A percentile compares a stretch with the other conserved stretches of the same genome.
Evolutionary conservation across 2,113 vertebrate species (phyloP).

Genomic region (Laticauda colubrina): DNA sequence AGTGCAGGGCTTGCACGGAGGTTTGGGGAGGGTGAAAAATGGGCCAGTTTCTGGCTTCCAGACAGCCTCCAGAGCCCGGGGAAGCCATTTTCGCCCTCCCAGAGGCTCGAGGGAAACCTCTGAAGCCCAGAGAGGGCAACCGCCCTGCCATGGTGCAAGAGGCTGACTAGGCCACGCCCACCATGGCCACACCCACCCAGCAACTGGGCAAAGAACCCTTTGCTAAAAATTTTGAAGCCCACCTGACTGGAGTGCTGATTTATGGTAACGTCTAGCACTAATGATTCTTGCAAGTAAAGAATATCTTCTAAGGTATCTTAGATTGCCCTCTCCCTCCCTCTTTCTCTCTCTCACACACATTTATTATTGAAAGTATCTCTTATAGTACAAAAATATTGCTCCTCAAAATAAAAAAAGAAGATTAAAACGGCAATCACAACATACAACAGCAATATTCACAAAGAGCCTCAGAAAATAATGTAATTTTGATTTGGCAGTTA

Average conservation of each 20-base stretch:
- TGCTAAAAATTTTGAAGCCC: too few relatives aligned
- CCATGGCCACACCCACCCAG: too few relatives aligned
- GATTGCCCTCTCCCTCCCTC: background rate
- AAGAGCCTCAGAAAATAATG: background rate
- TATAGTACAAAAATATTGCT: background rate
- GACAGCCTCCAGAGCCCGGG: too few relatives aligned
- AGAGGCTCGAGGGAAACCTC: too few relatives aligned
- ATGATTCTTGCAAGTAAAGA: background rate
- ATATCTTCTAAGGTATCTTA: background rate
- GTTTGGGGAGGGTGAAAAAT: too few relatives aligned
- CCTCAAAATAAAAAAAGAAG: background rate
- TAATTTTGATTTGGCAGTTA: background rate
- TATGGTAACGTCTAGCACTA: background rate
- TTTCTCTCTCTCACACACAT: background rate
- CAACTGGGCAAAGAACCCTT: too few relatives aligned
- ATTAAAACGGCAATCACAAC: background rate
- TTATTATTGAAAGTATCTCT: background rate
- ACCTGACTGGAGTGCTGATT: background rate
- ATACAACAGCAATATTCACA: background rate
- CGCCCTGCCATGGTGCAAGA: too few relatives aligned
- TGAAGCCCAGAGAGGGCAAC: too few relatives aligned
- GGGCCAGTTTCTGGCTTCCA: too few relatives aligned
- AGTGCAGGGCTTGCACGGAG: too few relatives aligned
- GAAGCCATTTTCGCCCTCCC: too few relatives aligned
- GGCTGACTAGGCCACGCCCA: too few relatives aligned